phyloP scores from a whole-genome alignment of 92 coral and sea anemone species.

The Phenganax subtilis region DNA sequence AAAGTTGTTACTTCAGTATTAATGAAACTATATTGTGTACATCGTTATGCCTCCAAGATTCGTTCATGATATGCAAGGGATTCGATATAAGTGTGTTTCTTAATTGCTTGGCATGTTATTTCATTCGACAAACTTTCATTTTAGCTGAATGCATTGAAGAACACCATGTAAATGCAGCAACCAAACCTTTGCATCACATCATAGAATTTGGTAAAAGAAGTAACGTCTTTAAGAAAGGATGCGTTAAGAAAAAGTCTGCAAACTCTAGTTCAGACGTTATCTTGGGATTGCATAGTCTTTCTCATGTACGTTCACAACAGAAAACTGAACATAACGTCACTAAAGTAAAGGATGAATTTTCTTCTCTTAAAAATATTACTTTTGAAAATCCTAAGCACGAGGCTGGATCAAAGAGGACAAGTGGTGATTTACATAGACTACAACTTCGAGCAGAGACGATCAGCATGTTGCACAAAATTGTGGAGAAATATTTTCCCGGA shows the following conservation, averaged over 20 bases:
- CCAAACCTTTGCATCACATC: conserved; percentile 35
- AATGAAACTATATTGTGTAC: too few species aligned
- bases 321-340: conserved; percentile 2
- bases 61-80: too few species aligned
- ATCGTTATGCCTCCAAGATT: too few species aligned
- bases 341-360: neutral
- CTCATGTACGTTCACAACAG: conserved; percentile 16
- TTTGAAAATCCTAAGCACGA: conserved; percentile 5
- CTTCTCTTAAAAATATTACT: neutral
- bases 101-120: neutral
- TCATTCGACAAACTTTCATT: neutral
- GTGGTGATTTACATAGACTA: conserved; percentile 19
- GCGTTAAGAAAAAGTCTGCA: neutral
- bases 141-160: conserved; percentile 12
- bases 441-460: conserved; percentile 37
- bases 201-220: conserved; percentile 32
- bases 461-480: conserved; percentile 36
- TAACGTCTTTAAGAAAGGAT: conserved; percentile 10
- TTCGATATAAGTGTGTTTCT: too few species aligned
- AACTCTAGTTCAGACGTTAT: neutral
- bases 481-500: conserved; percentile 36
- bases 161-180: neutral
- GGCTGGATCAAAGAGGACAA: neutral
- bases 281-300: conserved; percentile 30
- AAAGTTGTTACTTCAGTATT: too few species aligned